phyloP scores from a whole-genome alignment of 2,113 vertebrate genomes.

The cat (Felis catus) region F.catus_Fca126_mat1.0 CM031419.1:215189501-215190000 shows the following conservation, averaged over 20 bases:
- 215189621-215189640: slow-evolving; percentile 15
- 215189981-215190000: rapidly evolving
- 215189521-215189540: rapidly evolving
- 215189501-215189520: neutral
- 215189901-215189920: neutral
- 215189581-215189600: slow-evolving; percentile 63
- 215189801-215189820: neutral
- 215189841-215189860: neutral
- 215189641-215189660: slow-evolving; percentile 55
- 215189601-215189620: neutral
- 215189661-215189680: slow-evolving; percentile 69
- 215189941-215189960: neutral
- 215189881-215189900: neutral
- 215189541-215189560: rapidly evolving
- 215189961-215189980: neutral
- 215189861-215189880: neutral
- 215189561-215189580: neutral
- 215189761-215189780: slow-evolving; percentile 43
- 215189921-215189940: neutral
- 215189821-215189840: neutral
- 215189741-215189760: slow-evolving; percentile 56
- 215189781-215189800: neutral
- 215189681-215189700: neutral
- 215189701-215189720: neutral
- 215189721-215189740: slow-evolving; percentile 22